Percentiles rank a stretch among this genome's conserved stretches.
phyloP scores from a whole-genome alignment of 2,113 vertebrate genomes.

The Varanus komodoensis region DNA sequence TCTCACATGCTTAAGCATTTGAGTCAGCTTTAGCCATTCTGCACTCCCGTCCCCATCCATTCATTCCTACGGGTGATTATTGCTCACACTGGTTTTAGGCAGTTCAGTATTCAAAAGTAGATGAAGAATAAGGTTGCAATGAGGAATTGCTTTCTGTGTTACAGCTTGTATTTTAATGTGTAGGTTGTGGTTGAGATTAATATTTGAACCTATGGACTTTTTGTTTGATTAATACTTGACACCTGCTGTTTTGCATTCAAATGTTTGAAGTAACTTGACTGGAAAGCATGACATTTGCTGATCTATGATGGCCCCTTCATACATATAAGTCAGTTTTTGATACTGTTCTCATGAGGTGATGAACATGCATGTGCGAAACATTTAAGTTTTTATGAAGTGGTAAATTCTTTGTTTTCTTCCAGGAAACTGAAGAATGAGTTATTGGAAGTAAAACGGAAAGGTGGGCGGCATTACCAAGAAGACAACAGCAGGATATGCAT shows the following conservation, averaged over 20 bases:
- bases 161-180: background rate
- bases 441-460: constrained; percentile 88
- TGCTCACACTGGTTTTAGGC: background rate
- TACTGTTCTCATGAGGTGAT: background rate
- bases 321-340: background rate
- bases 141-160: background rate
- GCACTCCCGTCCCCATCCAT: background rate
- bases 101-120: background rate
- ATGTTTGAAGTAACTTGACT: background rate
- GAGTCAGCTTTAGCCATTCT: background rate
- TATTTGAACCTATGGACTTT: background rate
- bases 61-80: background rate
- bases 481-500: constrained; percentile 84
- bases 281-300: background rate
- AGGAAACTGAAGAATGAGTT: constrained; percentile 97
- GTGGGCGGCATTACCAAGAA: constrained; percentile 75
- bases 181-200: background rate
- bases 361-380: background rate
- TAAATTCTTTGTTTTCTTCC: constrained; percentile 30
- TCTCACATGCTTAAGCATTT: background rate
- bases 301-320: background rate
- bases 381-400: background rate
- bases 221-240: background rate
- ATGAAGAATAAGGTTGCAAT: too few species aligned
- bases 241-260: background rate